phyloP scores from a whole-genome alignment of 2,797 vertebrate genomes.

The Erpetoichthys calabaricus region DNA sequence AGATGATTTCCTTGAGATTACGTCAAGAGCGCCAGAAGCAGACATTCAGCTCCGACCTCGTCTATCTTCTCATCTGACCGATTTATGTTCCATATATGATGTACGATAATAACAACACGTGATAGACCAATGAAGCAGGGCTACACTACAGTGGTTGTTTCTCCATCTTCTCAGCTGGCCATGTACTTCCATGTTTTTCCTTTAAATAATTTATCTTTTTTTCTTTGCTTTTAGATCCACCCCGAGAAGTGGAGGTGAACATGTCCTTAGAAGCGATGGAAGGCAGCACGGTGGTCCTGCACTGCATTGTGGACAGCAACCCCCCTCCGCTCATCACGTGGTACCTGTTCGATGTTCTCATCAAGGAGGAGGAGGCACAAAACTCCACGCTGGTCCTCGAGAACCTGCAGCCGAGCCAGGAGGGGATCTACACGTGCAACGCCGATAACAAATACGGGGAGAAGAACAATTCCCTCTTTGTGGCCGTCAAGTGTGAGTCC shows the following conservation, averaged over 20 bases:
- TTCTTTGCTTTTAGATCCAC: conserved; percentile 41
- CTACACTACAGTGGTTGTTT: too few relatives aligned
- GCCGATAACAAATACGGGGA: conserved; percentile 68
- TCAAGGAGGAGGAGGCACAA: conserved; percentile 55
- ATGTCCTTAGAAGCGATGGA: conserved; percentile 71
- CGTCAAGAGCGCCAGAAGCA: too few relatives aligned
- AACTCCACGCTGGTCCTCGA: conserved; percentile 59
- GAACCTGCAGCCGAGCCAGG: conserved; percentile 49
- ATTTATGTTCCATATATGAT: too few relatives aligned
- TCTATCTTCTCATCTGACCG: too few relatives aligned
- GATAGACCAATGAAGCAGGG: background rate
- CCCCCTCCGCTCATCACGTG: conserved; percentile 62
- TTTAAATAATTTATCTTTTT: background rate
- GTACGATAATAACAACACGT: too few relatives aligned
- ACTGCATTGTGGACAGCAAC: conserved; percentile 78
- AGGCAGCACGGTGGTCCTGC: conserved; percentile 59
- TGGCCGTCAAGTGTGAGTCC: conserved; percentile 73
- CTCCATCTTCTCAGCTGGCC: too few relatives aligned
- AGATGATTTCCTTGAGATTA: too few relatives aligned
- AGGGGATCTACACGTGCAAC: conserved; percentile 70
- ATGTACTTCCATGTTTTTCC: too few relatives aligned
- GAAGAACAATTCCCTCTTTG: conserved; percentile 71
- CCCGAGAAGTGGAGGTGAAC: conserved; percentile 70
- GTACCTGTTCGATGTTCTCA: conserved; percentile 55
- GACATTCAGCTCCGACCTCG: too few relatives aligned